These are phyloP conservation scores for Lepus americanus DNA, from an alignment of 2,113 vertebrate genomes.

Conservation along the genomic window DNA sequence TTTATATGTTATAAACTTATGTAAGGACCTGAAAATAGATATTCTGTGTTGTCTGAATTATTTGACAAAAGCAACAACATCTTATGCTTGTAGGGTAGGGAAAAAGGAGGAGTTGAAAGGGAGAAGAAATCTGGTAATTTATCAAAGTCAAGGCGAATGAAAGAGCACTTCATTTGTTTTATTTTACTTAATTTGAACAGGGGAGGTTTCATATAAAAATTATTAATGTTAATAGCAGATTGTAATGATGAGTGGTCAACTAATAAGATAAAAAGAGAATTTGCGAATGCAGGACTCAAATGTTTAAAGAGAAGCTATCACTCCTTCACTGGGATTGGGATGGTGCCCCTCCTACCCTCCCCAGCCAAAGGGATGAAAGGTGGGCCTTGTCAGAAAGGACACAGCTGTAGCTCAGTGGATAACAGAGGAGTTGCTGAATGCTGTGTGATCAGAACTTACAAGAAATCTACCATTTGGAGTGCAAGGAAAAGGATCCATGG, in stretches of 20 bases:
- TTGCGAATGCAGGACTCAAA: background rate
- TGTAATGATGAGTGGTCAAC: background rate
- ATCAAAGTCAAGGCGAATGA: conserved; percentile 5
- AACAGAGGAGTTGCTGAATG: background rate
- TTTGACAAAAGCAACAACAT: background rate
- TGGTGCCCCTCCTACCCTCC: accelerated
- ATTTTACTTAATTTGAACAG: conserved; percentile 38
- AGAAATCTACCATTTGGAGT: background rate
- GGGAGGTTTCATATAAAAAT: conserved; percentile 18
- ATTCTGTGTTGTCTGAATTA: conserved; percentile 10
- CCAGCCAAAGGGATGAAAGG: background rate
- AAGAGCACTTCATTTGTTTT: background rate
- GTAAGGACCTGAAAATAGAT: background rate
- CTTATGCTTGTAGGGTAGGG: background rate
- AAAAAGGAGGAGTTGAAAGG: background rate
- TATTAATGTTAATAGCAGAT: conserved; percentile 12
- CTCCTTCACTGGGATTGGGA: background rate
- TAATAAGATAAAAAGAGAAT: conserved; percentile 8
- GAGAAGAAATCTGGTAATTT: background rate
- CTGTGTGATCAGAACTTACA: background rate
- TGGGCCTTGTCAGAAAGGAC: background rate
- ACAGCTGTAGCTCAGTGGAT: background rate
- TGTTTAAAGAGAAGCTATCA: background rate
- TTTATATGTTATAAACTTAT: background rate
- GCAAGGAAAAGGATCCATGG: background rate